Conservation (phyloP, 2,888 invertebrate species). For the Drosophila neonasuta region DNA sequence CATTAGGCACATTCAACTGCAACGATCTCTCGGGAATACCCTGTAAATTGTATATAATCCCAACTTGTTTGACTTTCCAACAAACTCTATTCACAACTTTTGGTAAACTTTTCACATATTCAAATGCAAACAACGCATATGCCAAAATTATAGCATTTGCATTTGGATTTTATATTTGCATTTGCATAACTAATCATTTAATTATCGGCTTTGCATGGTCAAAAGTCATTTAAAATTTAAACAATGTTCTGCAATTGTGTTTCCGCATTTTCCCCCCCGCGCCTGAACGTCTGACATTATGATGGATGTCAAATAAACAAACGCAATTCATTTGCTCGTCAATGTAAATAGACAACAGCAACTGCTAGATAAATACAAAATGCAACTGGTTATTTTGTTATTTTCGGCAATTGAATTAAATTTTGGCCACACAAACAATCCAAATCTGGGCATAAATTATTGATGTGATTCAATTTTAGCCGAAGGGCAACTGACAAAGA, state of each 20-base stretch:
- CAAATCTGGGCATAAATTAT: conserved; percentile 24
- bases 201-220: conserved; percentile 60
- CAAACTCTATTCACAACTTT: neutral
- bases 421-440: conserved; percentile 24
- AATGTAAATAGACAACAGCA: conserved; percentile 39
- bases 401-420: conserved; percentile 53
- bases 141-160: conserved; percentile 23
- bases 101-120: conserved; percentile 7
- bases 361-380: conserved; percentile 42
- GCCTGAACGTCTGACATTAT: neutral
- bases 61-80: neutral
- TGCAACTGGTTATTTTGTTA: conserved; percentile 36
- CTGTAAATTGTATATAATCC: neutral
- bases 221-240: conserved; percentile 68
- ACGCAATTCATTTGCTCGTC: conserved; percentile 61
- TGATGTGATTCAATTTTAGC: neutral
- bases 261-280: neutral
- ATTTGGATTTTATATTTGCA: conserved; percentile 36
- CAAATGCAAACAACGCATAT: conserved; percentile 9
- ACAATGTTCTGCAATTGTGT: conserved; percentile 23
- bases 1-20: too few relatives aligned
- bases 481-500: neutral
- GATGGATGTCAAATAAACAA: conserved; percentile 48
- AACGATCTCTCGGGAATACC: neutral
- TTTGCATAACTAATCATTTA: conserved; percentile 73